Evolutionary conservation across 2,888 invertebrate genomes (phyloP).

Genomic region (Ceraclea dissimilis): DNA sequence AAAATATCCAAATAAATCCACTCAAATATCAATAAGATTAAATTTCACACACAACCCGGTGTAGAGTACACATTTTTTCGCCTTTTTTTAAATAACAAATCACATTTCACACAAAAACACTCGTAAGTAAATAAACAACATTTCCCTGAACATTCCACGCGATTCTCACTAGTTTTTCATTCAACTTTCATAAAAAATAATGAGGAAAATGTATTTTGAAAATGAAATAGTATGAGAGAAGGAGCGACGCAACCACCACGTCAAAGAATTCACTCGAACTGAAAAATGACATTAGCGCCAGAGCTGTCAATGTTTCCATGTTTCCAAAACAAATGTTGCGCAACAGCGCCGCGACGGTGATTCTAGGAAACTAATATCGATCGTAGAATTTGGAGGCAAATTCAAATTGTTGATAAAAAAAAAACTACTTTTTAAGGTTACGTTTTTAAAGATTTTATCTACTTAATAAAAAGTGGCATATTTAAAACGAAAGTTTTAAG

Average conservation of each 20-base stretch:
- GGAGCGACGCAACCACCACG: not conserved
- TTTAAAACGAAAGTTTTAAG: too few relatives aligned
- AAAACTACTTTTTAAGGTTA: too few relatives aligned
- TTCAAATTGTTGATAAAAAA: not conserved
- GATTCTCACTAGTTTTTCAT: too few relatives aligned
- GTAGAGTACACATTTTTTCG: too few relatives aligned
- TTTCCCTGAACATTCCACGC: too few relatives aligned
- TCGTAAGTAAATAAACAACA: too few relatives aligned
- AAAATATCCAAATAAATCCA: not conserved
- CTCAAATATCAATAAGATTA: not conserved
- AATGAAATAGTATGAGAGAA: not conserved
- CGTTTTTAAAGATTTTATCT: too few relatives aligned
- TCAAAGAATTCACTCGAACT: slow-evolving; percentile 6
- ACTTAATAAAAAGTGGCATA: too few relatives aligned
- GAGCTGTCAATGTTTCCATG: slow-evolving; percentile 10
- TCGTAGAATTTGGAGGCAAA: not conserved
- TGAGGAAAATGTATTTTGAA: not conserved
- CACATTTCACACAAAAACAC: too few relatives aligned
- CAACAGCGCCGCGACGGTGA: not conserved
- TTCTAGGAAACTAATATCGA: not conserved
- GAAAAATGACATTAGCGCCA: not conserved
- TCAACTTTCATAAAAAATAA: too few relatives aligned
- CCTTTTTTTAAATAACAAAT: too few relatives aligned
- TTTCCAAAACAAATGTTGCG: slow-evolving; percentile 12
- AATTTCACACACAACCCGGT: slow-evolving; percentile 1